Evolutionary conservation across 2,797 vertebrate species (phyloP), one percentile per base, ranked within the genome.

Genomic region (Dermochelys coriacea): DNA sequence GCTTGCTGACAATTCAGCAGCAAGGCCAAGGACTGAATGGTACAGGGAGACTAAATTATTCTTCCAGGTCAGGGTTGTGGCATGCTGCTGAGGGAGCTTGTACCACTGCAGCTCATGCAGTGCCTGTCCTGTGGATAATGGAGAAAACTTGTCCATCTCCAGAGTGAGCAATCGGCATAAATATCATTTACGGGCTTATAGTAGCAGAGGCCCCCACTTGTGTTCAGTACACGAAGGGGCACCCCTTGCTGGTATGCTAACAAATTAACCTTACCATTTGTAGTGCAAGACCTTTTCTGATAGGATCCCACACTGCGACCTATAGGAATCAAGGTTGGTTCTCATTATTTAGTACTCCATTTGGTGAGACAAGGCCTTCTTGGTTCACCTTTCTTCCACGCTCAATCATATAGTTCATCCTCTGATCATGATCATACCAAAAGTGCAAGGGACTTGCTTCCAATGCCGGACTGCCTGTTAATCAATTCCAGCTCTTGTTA

Each of bases 261-360:
- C 23, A 7, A 41, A 91, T 49, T 1, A 77, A 18, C 52, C 14
- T n/a, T 25, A 18, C 51, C 64, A 10, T 1, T 6, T 8, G 16
- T 74, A 10, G 86, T 41, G 59, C 78, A 25, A 81, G 2, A 68
- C 74, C 1, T 5, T 61, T 45, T 54, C 79, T 55, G 18, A 5
- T 41, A 34, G 9, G 9, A 85, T 89, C 90, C 84, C 87, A 51
- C 21, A 3, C n/a, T 86, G 50, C 64, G 71, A 8, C 12, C 21
- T 37, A 25, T 3, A 6, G 10, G 80, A 80, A 54, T 4, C n/a
- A 21, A 47, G 71, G 2, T 85, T 75, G 71, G 54, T 52, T 84
- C 2, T 0, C 15, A 12, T 45, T 19, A 0, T 23, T 41, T 74
- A n/a, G 16, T 45, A n/a, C 41, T 68, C 57, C 0, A 0, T 5